A percentile compares a stretch with the other conserved stretches of the same genome.
Conservation (phyloP, 2,888 invertebrate genomes). For the Meganola albula region DNA sequence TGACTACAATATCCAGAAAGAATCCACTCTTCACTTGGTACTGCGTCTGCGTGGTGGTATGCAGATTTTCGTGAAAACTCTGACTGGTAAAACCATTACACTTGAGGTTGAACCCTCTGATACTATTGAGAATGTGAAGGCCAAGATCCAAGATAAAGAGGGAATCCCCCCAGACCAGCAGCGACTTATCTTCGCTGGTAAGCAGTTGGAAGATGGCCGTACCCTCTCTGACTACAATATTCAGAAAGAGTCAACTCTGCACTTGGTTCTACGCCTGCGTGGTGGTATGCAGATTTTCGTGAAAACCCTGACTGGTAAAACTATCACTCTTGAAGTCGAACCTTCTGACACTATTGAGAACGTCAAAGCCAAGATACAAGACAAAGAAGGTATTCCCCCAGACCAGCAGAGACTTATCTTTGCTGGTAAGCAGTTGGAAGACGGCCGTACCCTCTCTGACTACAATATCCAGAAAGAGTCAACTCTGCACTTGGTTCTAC, state of each 20-base stretch:
- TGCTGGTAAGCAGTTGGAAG: slow-evolving; percentile 53
- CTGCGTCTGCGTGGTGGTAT: slow-evolving; percentile 55
- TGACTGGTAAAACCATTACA: slow-evolving; percentile 60
- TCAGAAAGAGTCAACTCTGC: slow-evolving; percentile 59
- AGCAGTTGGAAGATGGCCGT: slow-evolving; percentile 58
- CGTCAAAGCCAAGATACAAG: slow-evolving; percentile 57
- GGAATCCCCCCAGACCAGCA: slow-evolving; percentile 63
- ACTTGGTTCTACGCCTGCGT: slow-evolving; percentile 53
- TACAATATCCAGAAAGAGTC: slow-evolving; percentile 59
- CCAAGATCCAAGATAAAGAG: slow-evolving; percentile 61
- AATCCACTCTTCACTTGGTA: slow-evolving; percentile 52
- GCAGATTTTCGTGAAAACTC: slow-evolving; percentile 61
- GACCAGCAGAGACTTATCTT: slow-evolving; percentile 55
- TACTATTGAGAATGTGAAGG: slow-evolving; percentile 60
- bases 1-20: slow-evolving; percentile 60
- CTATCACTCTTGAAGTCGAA: slow-evolving; percentile 52
- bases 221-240: slow-evolving; percentile 61
- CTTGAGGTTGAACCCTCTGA: slow-evolving; percentile 56
- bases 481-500: slow-evolving; percentile 46
- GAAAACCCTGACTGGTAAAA: slow-evolving; percentile 51
- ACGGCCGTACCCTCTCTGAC: slow-evolving; percentile 51
- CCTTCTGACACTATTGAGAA: slow-evolving; percentile 54
- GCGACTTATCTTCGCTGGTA: slow-evolving; percentile 57
- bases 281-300: slow-evolving; percentile 62
- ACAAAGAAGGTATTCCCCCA: slow-evolving; percentile 56